These are phyloP conservation scores for Thymallus thymallus DNA, from an alignment of 2,113 vertebrate species.

Conservation along the genomic window DNA sequence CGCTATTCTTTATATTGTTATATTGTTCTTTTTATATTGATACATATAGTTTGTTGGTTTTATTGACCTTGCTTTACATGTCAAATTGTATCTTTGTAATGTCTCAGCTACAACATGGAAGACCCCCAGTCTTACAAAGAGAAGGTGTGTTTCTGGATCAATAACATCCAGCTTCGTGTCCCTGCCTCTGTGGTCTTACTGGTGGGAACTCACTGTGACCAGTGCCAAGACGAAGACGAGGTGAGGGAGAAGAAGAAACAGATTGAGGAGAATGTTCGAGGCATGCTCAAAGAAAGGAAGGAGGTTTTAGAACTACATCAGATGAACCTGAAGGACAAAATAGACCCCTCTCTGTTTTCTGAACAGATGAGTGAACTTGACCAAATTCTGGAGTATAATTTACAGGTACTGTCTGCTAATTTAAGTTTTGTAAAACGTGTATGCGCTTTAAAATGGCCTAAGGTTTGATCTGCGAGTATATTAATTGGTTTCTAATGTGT, in stretches of 20 bases:
- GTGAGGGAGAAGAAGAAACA: conserved; percentile 57
- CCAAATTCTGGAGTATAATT: conserved; percentile 47
- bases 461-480: neutral
- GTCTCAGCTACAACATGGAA: conserved; percentile 58
- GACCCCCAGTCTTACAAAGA: conserved; percentile 58
- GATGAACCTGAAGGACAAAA: conserved; percentile 47
- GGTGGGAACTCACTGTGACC: conserved; percentile 66
- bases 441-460: neutral
- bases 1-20: too few relatives aligned
- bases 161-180: conserved; percentile 67
- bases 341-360: conserved; percentile 45
- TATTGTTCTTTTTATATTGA: too few relatives aligned
- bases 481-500: neutral
- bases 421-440: neutral
- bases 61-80: neutral
- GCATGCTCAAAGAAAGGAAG: conserved; percentile 55
- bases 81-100: neutral
- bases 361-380: conserved; percentile 66
- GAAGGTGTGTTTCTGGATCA: conserved; percentile 72
- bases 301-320: conserved; percentile 54
- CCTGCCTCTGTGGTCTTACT: conserved; percentile 69
- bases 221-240: conserved; percentile 53
- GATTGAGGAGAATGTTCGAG: conserved; percentile 49
- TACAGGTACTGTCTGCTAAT: conserved; percentile 38
- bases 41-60: neutral